phyloP scores from a whole-genome alignment of 2,113 vertebrate genomes.

The Marmota monax region DNA sequence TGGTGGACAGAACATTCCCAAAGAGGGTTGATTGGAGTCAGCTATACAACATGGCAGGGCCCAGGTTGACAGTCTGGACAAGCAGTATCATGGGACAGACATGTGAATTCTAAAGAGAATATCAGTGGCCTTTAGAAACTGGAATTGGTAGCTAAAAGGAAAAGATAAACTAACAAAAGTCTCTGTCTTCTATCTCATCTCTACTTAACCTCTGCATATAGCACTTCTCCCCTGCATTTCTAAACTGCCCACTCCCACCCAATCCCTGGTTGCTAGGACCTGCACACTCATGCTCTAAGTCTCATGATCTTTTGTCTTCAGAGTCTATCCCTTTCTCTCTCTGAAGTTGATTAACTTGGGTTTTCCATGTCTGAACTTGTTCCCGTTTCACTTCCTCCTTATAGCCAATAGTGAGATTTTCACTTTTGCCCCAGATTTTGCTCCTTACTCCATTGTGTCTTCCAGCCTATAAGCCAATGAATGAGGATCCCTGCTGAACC shows the following conservation, averaged over 20 bases:
- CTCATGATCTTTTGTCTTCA: background rate
- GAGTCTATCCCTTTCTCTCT: background rate
- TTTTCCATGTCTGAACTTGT: background rate
- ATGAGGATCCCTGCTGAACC: no score
- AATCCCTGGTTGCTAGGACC: no score
- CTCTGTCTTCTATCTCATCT: background rate
- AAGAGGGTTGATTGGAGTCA: background rate
- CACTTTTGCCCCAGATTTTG: background rate
- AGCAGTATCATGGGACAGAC: background rate
- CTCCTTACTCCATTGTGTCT: background rate
- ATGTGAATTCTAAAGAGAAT: background rate
- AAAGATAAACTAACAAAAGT: background rate
- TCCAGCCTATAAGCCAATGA: background rate
- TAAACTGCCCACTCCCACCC: background rate
- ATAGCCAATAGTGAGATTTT: background rate
- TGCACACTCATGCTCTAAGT: background rate
- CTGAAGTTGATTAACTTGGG: background rate
- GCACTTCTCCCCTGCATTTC: background rate
- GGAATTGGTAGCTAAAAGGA: background rate
- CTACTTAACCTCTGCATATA: background rate
- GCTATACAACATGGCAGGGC: background rate
- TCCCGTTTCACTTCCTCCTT: slow-evolving; percentile 33
- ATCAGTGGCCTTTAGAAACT: background rate
- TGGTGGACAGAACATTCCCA: background rate
- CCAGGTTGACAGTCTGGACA: background rate